These are phyloP conservation scores for Nestor notabilis DNA, from an alignment of 2,113 vertebrate genomes.

Conservation along the genomic window DNA sequence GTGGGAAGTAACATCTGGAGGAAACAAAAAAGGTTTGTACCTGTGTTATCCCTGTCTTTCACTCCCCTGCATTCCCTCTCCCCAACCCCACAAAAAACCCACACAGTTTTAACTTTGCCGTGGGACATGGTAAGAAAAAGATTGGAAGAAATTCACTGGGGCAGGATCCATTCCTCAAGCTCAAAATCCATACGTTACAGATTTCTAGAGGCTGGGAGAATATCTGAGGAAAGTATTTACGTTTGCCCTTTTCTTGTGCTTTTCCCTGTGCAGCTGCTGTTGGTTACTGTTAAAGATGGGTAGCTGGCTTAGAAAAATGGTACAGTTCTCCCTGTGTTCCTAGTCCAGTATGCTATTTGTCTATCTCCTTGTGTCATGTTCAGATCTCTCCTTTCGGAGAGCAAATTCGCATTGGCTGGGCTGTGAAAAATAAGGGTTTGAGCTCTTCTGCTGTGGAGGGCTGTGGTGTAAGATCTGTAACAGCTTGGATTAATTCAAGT, in stretches of 20 bases:
- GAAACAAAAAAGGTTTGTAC: background rate
- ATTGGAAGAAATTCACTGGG: background rate
- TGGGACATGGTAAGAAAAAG: background rate
- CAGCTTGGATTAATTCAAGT: background rate
- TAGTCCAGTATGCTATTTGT: background rate
- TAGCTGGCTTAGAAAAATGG: background rate
- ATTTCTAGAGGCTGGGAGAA: background rate
- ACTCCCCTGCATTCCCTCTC: background rate
- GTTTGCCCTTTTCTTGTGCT: background rate
- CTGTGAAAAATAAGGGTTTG: background rate
- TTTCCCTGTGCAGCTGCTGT: background rate
- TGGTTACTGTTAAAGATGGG: background rate
- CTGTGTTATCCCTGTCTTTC: background rate
- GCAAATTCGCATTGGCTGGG: background rate
- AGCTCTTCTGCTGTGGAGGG: background rate
- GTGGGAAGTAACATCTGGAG: background rate
- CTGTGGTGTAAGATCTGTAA: background rate
- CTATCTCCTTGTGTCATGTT: accelerated
- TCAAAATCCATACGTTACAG: accelerated
- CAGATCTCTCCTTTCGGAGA: background rate
- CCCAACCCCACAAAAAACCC: accelerated
- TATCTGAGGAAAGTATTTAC: background rate
- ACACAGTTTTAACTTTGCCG: background rate
- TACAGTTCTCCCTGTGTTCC: background rate
- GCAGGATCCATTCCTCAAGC: background rate